These are phyloP conservation scores for Rosalia funebris DNA, from an alignment of 2,888 invertebrate species.

Conservation along the genomic window DNA sequence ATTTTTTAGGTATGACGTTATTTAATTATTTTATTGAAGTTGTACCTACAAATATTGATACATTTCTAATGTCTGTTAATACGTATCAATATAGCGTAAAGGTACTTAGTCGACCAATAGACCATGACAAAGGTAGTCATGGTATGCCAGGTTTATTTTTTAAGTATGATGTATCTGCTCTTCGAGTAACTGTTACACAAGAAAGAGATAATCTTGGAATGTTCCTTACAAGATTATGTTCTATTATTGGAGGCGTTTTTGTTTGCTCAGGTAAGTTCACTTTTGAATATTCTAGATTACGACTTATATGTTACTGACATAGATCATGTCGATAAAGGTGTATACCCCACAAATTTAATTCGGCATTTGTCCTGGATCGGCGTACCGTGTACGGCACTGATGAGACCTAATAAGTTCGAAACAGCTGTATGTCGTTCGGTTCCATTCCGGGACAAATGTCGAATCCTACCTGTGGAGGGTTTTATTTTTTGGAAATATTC, in stretches of 20 bases:
- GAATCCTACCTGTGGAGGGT: too few species aligned
- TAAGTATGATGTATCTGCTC: slow-evolving; percentile 92
- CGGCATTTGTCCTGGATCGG: too few species aligned
- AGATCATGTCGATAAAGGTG: too few species aligned
- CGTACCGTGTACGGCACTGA: too few species aligned
- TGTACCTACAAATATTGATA: slow-evolving; percentile 93
- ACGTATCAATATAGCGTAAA: slow-evolving; percentile 96
- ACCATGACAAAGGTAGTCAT: slow-evolving; percentile 82
- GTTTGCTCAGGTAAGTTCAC: slow-evolving; percentile 75
- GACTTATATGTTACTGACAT: too few species aligned
- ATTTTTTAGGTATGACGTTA: slow-evolving; percentile 75
- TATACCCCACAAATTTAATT: too few species aligned
- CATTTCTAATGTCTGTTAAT: slow-evolving; percentile 75
- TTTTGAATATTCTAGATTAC: not conserved
- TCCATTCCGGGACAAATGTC: too few species aligned
- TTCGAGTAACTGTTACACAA: slow-evolving; percentile 85
- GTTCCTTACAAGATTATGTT: slow-evolving; percentile 88
- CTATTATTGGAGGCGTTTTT: slow-evolving; percentile 92
- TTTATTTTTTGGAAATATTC: too few species aligned
- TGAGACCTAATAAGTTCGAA: too few species aligned
- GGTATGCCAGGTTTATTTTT: slow-evolving; percentile 95
- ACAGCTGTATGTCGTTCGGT: too few species aligned
- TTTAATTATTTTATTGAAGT: slow-evolving; percentile 96
- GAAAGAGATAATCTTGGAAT: slow-evolving; percentile 80
- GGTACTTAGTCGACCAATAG: slow-evolving; percentile 83